phyloP scores from a whole-genome alignment of 2,888 invertebrate genomes.

The Sycophila texana region DNA sequence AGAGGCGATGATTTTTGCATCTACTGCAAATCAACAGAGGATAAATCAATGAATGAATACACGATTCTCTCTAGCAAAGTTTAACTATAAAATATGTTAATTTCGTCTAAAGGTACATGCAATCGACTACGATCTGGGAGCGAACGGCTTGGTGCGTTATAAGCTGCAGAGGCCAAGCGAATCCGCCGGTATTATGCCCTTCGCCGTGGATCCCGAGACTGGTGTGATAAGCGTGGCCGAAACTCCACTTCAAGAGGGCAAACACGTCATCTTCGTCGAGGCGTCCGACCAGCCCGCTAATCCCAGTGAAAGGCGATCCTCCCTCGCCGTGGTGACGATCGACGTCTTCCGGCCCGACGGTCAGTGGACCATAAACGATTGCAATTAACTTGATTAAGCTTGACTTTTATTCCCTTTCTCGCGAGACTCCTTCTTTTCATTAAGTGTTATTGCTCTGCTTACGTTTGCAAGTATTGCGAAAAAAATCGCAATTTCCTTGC shows the following conservation, averaged over 20 bases:
- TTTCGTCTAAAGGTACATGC: slow-evolving; percentile 79
- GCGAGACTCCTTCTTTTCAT: not conserved
- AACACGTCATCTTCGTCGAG: slow-evolving; percentile 89
- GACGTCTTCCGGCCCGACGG: slow-evolving; percentile 81
- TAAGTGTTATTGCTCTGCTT: too few relatives aligned
- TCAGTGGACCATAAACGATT: slow-evolving; percentile 59
- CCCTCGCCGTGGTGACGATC: slow-evolving; percentile 89
- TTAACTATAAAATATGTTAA: too few relatives aligned
- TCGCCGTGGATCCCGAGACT: slow-evolving; percentile 83
- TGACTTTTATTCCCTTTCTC: not conserved
- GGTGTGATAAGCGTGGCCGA: slow-evolving; percentile 83
- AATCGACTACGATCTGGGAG: slow-evolving; percentile 87
- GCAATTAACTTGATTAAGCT: not conserved
- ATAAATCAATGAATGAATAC: too few relatives aligned
- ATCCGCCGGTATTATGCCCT: slow-evolving; percentile 82
- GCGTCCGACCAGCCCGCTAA: slow-evolving; percentile 89
- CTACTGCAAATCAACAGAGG: too few relatives aligned
- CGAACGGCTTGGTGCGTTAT: slow-evolving; percentile 86
- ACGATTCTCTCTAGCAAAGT: too few relatives aligned
- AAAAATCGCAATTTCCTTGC: not conserved
- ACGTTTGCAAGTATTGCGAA: not conserved
- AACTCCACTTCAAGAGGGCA: slow-evolving; percentile 82
- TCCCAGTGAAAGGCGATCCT: slow-evolving; percentile 88
- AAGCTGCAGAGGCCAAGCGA: slow-evolving; percentile 84
- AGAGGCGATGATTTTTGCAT: too few relatives aligned